Percentiles rank a stretch among this genome's conserved stretches.
Conservation (phyloP, 2,888 invertebrate genomes). For the Harpagoxenus sublaevis region DNA sequence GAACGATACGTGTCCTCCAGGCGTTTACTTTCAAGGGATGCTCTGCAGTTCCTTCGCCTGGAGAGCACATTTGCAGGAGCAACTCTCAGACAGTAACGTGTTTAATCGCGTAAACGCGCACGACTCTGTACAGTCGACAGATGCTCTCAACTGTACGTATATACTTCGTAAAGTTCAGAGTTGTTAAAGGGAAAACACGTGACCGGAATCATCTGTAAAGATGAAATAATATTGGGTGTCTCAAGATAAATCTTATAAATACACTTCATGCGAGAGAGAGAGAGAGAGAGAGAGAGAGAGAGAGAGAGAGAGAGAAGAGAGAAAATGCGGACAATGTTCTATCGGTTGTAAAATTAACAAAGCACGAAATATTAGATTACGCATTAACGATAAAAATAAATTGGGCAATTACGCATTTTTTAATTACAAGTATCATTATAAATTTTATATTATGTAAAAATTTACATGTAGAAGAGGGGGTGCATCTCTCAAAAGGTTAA, state of each 20-base stretch:
- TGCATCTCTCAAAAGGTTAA: constrained; percentile 1
- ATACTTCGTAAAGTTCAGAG: constrained; percentile 20
- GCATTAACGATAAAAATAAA: background rate
- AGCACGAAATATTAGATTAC: background rate
- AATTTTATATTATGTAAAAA: background rate
- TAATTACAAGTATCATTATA: background rate
- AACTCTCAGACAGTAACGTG: constrained; percentile 41
- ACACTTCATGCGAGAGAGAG: background rate
- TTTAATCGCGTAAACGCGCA: constrained; percentile 47
- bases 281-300: too few species aligned
- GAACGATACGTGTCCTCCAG: constrained; percentile 5
- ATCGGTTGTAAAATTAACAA: background rate
- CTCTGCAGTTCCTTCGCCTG: background rate
- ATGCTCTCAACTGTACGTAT: constrained; percentile 39
- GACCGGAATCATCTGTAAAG: constrained; percentile 20
- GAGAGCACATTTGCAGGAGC: constrained; percentile 25
- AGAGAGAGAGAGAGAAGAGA: too few species aligned
- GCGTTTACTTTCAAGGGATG: constrained; percentile 17
- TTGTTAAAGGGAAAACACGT: constrained; percentile 28
- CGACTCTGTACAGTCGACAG: constrained; percentile 27
- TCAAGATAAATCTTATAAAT: background rate
- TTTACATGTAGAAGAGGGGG: too few species aligned
- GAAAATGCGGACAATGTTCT: background rate
- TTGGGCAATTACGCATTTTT: background rate
- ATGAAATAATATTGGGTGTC: constrained; percentile 8